phyloP scores from a whole-genome alignment of 2,113 vertebrate genomes.

The Epinephelus cyanopodus region DNA sequence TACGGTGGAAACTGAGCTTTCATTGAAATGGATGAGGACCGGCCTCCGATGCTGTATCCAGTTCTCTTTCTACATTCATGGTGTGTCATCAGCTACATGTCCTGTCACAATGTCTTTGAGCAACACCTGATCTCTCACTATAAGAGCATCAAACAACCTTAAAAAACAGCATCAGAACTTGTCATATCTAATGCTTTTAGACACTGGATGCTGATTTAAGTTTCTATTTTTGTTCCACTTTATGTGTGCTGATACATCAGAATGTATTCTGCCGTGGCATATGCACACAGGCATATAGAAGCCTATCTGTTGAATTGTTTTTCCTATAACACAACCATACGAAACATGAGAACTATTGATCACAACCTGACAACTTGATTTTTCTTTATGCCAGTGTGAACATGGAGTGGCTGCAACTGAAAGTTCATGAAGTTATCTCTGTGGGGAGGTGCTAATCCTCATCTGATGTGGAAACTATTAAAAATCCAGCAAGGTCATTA shows the following conservation, averaged over 20 bases:
- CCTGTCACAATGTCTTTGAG: background rate
- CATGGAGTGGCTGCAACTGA: background rate
- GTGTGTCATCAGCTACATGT: background rate
- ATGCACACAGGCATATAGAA: background rate
- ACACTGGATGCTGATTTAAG: background rate
- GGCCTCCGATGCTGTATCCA: too few species aligned
- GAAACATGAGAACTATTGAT: background rate
- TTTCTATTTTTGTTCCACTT: background rate
- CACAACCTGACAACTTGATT: constrained; percentile 4
- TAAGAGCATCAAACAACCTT: background rate
- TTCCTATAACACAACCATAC: background rate
- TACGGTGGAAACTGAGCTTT: too few species aligned
- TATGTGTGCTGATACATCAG: constrained; percentile 3
- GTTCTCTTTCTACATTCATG: too few species aligned
- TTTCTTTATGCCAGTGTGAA: background rate
- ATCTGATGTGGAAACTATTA: constrained; percentile 10
- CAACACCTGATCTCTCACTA: background rate
- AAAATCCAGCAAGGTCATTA: background rate
- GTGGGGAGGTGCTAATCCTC: constrained; percentile 15
- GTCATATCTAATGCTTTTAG: background rate
- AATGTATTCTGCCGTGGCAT: background rate
- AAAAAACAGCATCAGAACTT: background rate
- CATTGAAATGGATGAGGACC: too few species aligned
- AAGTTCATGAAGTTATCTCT: constrained; percentile 16
- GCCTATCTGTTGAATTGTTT: background rate